These are phyloP conservation scores for Herminia tarsipennalis DNA, from an alignment of 2,888 invertebrate species.

Conservation along the genomic window DNA sequence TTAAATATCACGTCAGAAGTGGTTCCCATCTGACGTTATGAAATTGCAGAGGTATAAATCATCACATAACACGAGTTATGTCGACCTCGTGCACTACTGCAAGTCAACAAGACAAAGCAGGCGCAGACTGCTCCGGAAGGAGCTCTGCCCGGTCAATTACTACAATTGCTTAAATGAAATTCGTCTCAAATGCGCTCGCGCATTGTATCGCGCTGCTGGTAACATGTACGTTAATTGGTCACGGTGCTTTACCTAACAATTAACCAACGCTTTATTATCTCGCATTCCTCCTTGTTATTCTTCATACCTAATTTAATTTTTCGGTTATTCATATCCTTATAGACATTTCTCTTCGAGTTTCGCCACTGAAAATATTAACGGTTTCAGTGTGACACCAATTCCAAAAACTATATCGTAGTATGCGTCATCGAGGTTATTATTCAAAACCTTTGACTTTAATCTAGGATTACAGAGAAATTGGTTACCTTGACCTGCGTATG, in stretches of 20 bases:
- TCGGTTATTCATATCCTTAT: constrained; percentile 28
- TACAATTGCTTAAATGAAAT: constrained; percentile 83
- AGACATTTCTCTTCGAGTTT: constrained; percentile 19
- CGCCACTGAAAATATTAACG: constrained; percentile 6
- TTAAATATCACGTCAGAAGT: constrained; percentile 1
- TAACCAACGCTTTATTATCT: constrained; percentile 60
- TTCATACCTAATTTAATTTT: constrained; percentile 36
- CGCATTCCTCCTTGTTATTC: constrained; percentile 51
- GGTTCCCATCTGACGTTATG: not conserved
- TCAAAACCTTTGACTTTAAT: not conserved
- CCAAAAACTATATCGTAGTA: not conserved
- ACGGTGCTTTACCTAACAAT: constrained; percentile 81
- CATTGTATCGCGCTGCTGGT: constrained; percentile 55
- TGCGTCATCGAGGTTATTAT: not conserved
- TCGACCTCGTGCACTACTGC: constrained; percentile 50
- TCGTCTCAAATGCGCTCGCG: constrained; percentile 71
- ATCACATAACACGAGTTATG: constrained; percentile 13
- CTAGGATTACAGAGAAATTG: constrained; percentile 30
- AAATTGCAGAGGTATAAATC: constrained; percentile 17
- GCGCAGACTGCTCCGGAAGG: constrained; percentile 71
- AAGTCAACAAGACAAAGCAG: constrained; percentile 62
- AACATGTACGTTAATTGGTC: constrained; percentile 76
- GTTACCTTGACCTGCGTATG: constrained; percentile 37
- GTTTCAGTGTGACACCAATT: not conserved
- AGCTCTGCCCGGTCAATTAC: constrained; percentile 77